phyloP scores from a whole-genome alignment of 2,888 invertebrate species.

The Keiferia lycopersicella region DNA sequence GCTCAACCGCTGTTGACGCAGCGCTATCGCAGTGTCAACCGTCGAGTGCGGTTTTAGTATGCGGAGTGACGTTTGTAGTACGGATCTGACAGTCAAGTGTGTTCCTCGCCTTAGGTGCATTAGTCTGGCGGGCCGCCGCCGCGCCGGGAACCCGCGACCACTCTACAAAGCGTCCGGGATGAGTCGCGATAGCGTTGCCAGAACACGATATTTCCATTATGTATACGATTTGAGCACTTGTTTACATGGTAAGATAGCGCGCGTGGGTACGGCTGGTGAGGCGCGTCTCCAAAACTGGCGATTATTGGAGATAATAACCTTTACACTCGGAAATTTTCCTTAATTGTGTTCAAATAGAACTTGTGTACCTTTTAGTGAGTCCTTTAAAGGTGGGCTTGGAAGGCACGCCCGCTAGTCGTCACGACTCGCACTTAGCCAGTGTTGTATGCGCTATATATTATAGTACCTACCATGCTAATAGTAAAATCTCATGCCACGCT shows the following conservation, averaged over 20 bases:
- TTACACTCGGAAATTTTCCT: slow-evolving; percentile 9
- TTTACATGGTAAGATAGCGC: slow-evolving; percentile 78
- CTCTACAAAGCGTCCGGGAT: slow-evolving; percentile 80
- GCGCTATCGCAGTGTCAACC: too few relatives aligned
- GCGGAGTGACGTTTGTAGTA: too few relatives aligned
- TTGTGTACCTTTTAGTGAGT: slow-evolving; percentile 3
- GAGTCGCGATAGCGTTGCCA: slow-evolving; percentile 80
- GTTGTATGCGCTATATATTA: slow-evolving; percentile 42
- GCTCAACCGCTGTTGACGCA: too few relatives aligned
- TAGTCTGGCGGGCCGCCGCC: slow-evolving; percentile 45
- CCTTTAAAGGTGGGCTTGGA: neutral
- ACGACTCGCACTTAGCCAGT: slow-evolving; percentile 57
- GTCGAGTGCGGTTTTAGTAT: too few relatives aligned
- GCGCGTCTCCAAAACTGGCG: slow-evolving; percentile 23
- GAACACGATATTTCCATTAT: slow-evolving; percentile 82
- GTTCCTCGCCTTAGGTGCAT: too few relatives aligned
- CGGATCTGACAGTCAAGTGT: too few relatives aligned
- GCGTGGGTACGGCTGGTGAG: slow-evolving; percentile 59
- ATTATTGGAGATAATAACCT: slow-evolving; percentile 24
- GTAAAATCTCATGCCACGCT: neutral
- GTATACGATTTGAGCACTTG: slow-evolving; percentile 80
- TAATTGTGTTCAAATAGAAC: slow-evolving; percentile 13
- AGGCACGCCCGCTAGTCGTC: slow-evolving; percentile 36
- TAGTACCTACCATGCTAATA: slow-evolving; percentile 16
- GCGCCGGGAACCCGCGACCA: slow-evolving; percentile 69